phyloP scores from a whole-genome alignment of 1,140 invertebrate species.

The Ganaspis sp. region DNA sequence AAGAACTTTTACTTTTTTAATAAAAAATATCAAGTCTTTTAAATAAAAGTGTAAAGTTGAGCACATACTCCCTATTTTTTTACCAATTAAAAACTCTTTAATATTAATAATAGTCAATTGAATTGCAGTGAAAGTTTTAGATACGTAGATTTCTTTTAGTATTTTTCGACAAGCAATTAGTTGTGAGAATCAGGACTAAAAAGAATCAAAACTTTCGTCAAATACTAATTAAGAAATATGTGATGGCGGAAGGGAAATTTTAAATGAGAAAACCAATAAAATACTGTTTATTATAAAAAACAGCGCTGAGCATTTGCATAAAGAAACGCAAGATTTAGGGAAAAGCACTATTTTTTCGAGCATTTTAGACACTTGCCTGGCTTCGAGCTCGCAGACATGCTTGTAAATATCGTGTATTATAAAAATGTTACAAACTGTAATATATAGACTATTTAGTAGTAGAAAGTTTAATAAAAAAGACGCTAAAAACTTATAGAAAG shows the following conservation, averaged over 20 bases:
- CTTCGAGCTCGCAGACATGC: slow-evolving; percentile 29
- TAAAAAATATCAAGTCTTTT: slow-evolving; percentile 7
- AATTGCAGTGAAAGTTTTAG: slow-evolving; percentile 16
- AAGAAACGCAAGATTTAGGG: slow-evolving; percentile 2
- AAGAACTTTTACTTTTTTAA: not conserved
- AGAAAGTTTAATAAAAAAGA: slow-evolving; percentile 7
- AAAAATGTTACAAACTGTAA: slow-evolving; percentile 28
- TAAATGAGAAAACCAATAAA: not conserved
- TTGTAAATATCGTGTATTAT: slow-evolving; percentile 31
- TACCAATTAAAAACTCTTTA: slow-evolving; percentile 4
- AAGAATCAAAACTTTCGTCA: slow-evolving; percentile 5
- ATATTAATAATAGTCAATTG: slow-evolving; percentile 16
- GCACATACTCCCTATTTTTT: slow-evolving; percentile 10
- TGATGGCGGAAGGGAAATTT: not conserved
- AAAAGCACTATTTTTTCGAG: slow-evolving; percentile 19
- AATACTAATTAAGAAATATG: not conserved
- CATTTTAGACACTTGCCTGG: slow-evolving; percentile 25
- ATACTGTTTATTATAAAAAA: not conserved
- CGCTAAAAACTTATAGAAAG: not conserved
- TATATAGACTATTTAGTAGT: slow-evolving; percentile 23
- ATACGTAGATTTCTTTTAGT: not conserved
- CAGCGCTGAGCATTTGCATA: not conserved
- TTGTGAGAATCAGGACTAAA: not conserved
- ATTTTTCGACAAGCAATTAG: not conserved
- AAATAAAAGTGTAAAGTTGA: not conserved